These are phyloP conservation scores for Neofelis nebulosa DNA, from an alignment of 2,113 vertebrate species.

Conservation along the genomic window DNA sequence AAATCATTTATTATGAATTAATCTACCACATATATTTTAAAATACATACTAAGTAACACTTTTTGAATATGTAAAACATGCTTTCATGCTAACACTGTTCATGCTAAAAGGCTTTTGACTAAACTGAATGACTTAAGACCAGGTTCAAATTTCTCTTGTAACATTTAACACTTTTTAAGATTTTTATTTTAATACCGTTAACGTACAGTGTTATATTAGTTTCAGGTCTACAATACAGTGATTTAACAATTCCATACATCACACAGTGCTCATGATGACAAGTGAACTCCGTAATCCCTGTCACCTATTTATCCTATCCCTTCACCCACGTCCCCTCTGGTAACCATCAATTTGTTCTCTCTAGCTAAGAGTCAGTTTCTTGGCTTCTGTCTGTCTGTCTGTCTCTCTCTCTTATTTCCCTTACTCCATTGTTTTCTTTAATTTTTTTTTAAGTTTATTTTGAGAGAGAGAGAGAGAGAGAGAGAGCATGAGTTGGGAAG, in stretches of 20 bases:
- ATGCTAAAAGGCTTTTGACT: not conserved
- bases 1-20: not conserved
- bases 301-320: not conserved
- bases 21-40: not conserved
- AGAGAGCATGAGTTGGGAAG: no score
- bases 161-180: not conserved
- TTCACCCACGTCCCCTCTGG: not conserved
- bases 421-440: not conserved
- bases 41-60: not conserved
- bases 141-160: not conserved
- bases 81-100: not conserved
- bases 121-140: not conserved
- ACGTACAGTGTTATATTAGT: not conserved
- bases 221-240: not conserved
- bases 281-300: not conserved
- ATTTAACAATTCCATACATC: not conserved
- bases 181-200: not conserved
- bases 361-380: not conserved
- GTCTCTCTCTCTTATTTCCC: not conserved
- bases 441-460: no score
- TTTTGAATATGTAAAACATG: not conserved
- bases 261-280: not conserved
- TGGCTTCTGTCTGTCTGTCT: not conserved
- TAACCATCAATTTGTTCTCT: not conserved
- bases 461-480: no score